Evolutionary conservation across 2,113 vertebrate species (phyloP).

Genomic region (Nycticebus coucang): DNA sequence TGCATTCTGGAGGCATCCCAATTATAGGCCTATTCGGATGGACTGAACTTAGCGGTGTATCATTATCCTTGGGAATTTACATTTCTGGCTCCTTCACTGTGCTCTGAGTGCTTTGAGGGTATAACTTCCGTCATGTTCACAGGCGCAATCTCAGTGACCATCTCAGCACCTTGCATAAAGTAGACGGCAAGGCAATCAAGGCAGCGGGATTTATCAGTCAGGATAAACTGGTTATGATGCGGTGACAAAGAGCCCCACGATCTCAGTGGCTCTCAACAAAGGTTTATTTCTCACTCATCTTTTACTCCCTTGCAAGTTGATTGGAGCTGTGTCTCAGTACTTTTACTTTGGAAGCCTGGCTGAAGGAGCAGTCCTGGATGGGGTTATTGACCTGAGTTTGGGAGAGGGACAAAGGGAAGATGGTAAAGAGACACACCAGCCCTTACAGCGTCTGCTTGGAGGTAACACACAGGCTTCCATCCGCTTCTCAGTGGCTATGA

Average conservation of each 20-base stretch:
- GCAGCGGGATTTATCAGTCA: not conserved
- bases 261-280: not conserved
- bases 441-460: not conserved
- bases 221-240: not conserved
- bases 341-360: not conserved
- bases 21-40: not conserved
- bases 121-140: not conserved
- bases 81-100: constrained; percentile 8
- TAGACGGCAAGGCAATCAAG: not conserved
- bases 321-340: not conserved
- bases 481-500: not conserved
- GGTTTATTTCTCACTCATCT: not conserved
- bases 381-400: not conserved
- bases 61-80: not conserved
- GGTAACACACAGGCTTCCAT: not conserved
- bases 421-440: not conserved
- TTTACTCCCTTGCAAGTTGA: not conserved
- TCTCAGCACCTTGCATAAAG: not conserved
- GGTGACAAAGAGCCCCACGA: not conserved
- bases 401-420: not conserved
- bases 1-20: not conserved
- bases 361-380: not conserved
- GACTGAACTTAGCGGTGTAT: not conserved
- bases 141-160: not conserved
- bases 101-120: not conserved